Percentiles rank a stretch among this genome's conserved stretches.
Evolutionary conservation across 2,113 vertebrate species (phyloP).

Genomic region (Opisthocomus hoazin): DNA sequence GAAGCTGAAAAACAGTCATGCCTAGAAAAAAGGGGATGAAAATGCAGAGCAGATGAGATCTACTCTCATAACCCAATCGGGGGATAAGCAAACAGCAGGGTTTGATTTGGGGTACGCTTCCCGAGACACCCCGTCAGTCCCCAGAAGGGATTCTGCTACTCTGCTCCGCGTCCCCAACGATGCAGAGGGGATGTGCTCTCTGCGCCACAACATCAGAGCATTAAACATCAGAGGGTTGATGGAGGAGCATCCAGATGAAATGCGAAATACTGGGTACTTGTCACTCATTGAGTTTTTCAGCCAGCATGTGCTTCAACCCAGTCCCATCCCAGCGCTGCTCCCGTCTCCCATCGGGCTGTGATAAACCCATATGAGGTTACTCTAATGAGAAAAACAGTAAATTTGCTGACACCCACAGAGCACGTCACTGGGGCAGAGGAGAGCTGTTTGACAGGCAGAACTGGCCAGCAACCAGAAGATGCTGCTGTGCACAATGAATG

Average conservation of each 20-base stretch:
- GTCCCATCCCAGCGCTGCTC: background rate
- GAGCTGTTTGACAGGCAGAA: background rate
- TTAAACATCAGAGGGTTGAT: background rate
- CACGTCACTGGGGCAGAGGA: background rate
- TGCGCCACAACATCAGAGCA: background rate
- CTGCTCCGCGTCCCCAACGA: background rate
- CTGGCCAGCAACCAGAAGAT: background rate
- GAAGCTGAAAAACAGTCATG: background rate
- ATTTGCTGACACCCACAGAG: background rate
- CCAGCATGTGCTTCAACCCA: background rate
- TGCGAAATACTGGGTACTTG: rapidly evolving
- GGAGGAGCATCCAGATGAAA: background rate
- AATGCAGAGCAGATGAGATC: background rate
- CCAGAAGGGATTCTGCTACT: background rate
- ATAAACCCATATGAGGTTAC: background rate
- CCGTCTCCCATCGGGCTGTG: background rate
- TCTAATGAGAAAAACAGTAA: background rate
- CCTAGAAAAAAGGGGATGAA: background rate
- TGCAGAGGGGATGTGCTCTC: rapidly evolving
- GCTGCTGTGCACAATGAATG: background rate
- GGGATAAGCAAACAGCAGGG: background rate
- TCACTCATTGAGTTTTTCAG: background rate
- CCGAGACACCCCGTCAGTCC: background rate
- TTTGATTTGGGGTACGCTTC: background rate
- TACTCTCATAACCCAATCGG: background rate